phyloP scores from a whole-genome alignment of 1,140 invertebrate genomes.

The Hycleus phaleratus region DNA sequence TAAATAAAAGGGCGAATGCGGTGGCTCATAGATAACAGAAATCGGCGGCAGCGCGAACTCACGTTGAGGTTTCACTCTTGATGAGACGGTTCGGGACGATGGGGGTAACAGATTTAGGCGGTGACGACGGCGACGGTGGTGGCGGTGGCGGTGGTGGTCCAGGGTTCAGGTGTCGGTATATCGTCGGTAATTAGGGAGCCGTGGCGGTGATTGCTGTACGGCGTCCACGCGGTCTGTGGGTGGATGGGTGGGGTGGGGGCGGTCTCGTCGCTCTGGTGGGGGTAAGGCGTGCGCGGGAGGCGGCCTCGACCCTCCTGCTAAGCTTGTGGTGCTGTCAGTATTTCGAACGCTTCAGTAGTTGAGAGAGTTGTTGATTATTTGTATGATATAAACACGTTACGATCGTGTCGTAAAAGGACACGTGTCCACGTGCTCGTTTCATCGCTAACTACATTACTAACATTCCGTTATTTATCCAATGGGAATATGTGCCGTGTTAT shows the following conservation, averaged over 20 bases:
- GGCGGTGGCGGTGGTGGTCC: not conserved
- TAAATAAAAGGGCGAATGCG: no score
- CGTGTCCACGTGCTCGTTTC: slow-evolving; percentile 20
- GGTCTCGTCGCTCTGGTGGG: slow-evolving; percentile 28
- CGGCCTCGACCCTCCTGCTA: slow-evolving; percentile 34
- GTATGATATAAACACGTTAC: slow-evolving; percentile 1
- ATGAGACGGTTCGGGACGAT: no score
- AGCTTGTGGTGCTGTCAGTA: slow-evolving; percentile 20
- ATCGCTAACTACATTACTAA: not conserved
- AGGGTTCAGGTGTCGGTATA: slow-evolving; percentile 25
- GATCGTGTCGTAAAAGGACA: slow-evolving; percentile 3
- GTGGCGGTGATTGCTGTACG: slow-evolving; percentile 25
- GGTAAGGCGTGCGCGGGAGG: slow-evolving; percentile 38
- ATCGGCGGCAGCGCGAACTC: no score
- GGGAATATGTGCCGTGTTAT: slow-evolving; percentile 18
- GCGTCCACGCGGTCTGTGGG: slow-evolving; percentile 36
- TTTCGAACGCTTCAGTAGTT: slow-evolving; percentile 1
- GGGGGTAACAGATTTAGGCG: not conserved
- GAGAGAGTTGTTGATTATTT: no score
- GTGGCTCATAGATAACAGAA: no score
- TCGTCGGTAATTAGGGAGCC: slow-evolving; percentile 30
- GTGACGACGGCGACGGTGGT: not conserved
- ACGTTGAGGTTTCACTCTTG: no score
- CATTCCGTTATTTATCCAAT: no score
- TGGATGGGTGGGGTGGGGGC: slow-evolving; percentile 36